phyloP scores from a whole-genome alignment of 2,888 invertebrate species.

The Euplagia quadripunctaria region DNA sequence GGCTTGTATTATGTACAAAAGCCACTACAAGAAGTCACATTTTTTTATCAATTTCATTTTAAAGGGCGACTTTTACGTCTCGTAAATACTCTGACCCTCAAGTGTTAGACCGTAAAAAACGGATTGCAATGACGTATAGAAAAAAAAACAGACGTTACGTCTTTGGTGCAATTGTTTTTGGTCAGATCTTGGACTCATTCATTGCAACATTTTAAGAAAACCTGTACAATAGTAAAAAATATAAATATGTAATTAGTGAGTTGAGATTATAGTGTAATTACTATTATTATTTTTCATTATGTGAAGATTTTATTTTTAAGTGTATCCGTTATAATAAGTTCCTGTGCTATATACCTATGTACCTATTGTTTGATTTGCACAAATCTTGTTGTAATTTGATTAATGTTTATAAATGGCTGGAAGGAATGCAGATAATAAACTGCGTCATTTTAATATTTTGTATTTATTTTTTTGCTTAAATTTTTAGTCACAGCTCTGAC shows the following conservation, averaged over 20 bases:
- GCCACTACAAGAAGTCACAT: no score
- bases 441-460: constrained; percentile 40
- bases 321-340: constrained; percentile 52
- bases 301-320: constrained; percentile 31
- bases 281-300: constrained; percentile 25
- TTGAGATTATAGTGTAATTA: constrained; percentile 38
- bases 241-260: constrained; percentile 1
- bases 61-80: no score
- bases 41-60: no score
- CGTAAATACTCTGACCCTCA: no score
- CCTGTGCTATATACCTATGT: constrained; percentile 42
- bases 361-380: constrained; percentile 52
- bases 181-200: not conserved
- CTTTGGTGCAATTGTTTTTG: not conserved
- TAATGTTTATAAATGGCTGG: constrained; percentile 31
- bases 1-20: no score
- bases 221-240: not conserved
- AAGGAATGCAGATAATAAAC: constrained; percentile 39
- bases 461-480: constrained; percentile 16
- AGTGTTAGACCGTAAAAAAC: no score
- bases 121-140: not conserved
- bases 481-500: no score
- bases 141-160: not conserved
- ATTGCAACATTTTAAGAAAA: not conserved
- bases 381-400: constrained; percentile 47